phyloP scores from a whole-genome alignment of 2,888 invertebrate species.

The Dryocosmus kuriphilus region DNA sequence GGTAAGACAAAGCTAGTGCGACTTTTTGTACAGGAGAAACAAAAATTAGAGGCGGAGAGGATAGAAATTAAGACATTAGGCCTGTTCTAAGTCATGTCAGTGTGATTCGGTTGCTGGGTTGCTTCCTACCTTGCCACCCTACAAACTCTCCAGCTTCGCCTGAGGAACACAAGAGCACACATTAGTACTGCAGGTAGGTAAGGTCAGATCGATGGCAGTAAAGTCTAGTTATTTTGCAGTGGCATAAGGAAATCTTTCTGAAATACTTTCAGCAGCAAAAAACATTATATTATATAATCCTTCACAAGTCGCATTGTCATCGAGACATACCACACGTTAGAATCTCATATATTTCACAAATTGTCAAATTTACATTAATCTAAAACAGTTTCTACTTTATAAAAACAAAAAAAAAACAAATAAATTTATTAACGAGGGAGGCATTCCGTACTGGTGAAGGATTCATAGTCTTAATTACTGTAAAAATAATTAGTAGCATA shows the following conservation, averaged over 20 bases:
- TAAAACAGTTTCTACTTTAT: neutral
- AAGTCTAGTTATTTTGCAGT: constrained; percentile 76
- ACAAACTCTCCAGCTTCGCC: constrained; percentile 89
- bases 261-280: constrained; percentile 58
- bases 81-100: constrained; percentile 76
- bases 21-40: constrained; percentile 55
- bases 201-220: constrained; percentile 76
- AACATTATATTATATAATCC: constrained; percentile 51
- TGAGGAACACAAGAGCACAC: constrained; percentile 83
- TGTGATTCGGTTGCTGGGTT: constrained; percentile 80
- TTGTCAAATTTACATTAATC: too few species aligned
- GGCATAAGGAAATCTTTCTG: constrained; percentile 66
- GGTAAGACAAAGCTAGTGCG: constrained; percentile 62
- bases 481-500: constrained; percentile 40
- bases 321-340: neutral
- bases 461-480: constrained; percentile 36
- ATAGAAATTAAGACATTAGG: constrained; percentile 70
- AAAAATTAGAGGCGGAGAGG: constrained; percentile 61
- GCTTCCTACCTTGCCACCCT: constrained; percentile 87
- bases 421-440: neutral
- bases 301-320: constrained; percentile 32
- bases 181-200: constrained; percentile 78
- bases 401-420: neutral
- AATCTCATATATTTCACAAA: neutral
- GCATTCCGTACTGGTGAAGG: constrained; percentile 33